Conservation (phyloP, 1,140 invertebrate genomes). For the Drosophila lacteicornis region DNA sequence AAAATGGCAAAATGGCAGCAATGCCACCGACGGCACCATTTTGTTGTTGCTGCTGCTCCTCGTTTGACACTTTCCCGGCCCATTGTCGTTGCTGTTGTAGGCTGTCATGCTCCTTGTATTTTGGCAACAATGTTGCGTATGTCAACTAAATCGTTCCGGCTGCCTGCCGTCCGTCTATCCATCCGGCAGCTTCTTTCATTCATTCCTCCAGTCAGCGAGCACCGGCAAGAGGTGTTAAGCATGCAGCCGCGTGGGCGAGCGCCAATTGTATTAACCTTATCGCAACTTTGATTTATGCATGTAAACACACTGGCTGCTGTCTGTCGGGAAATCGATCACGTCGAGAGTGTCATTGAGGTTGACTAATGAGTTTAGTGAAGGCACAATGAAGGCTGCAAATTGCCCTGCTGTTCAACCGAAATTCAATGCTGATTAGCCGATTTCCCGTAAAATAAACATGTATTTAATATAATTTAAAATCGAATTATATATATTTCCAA, state of each 20-base stretch:
- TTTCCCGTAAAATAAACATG: neutral
- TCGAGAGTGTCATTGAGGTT: conserved; percentile 12
- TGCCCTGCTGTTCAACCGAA: neutral
- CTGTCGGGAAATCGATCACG: conserved; percentile 36
- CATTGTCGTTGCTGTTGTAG: conserved; percentile 43
- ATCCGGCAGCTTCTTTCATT: conserved; percentile 36
- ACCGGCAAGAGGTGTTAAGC: conserved; percentile 67
- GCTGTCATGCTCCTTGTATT: conserved; percentile 67
- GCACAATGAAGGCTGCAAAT: conserved; percentile 6
- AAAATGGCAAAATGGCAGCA: conserved; percentile 52
- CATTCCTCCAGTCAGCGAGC: conserved; percentile 29
- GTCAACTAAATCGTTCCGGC: conserved; percentile 57
- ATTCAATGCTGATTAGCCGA: conserved; percentile 15
- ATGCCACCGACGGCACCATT: conserved; percentile 45
- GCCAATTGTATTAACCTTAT: conserved; percentile 75
- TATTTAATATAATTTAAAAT: neutral
- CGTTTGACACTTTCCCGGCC: conserved; percentile 31
- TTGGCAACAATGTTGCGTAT: conserved; percentile 77
- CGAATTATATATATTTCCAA: neutral
- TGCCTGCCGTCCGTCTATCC: conserved; percentile 27
- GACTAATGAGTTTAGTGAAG: conserved; percentile 43
- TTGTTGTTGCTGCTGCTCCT: conserved; percentile 18
- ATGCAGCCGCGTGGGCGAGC: conserved; percentile 34
- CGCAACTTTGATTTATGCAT: conserved; percentile 70
- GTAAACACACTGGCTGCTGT: conserved; percentile 48